Conservation (phyloP, 53 echinoderm and acorn worm species). For the Holothuria scabra region DNA sequence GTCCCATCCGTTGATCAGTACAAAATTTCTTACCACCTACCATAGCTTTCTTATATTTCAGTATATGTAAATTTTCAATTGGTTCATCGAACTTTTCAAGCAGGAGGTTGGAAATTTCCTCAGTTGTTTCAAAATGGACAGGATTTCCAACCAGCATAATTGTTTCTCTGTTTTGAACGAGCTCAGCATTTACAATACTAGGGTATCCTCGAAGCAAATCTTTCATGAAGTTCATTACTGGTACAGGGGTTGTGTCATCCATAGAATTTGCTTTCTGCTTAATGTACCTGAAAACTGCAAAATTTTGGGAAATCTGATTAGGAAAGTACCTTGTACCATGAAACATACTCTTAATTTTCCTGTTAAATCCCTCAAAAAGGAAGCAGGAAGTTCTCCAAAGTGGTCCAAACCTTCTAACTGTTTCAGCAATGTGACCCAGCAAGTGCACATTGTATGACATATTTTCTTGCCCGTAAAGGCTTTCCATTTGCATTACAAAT, state of each 20-base stretch:
- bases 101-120: not conserved
- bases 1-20: not conserved
- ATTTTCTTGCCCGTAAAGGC: conserved; percentile 33
- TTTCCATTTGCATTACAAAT: conserved; percentile 54
- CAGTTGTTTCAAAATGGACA: conserved; percentile 3
- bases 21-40: not conserved
- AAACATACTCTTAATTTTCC: conserved; percentile 44
- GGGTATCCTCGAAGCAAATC: conserved; percentile 30
- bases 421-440: conserved; percentile 54
- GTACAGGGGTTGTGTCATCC: not conserved
- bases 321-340: conserved; percentile 54
- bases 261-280: not conserved
- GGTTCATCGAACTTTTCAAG: not conserved
- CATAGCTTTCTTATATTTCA: not conserved
- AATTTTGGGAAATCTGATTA: conserved; percentile 41
- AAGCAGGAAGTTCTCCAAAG: conserved; percentile 52
- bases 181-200: conserved; percentile 11
- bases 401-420: conserved; percentile 50
- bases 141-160: conserved; percentile 10
- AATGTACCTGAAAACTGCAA: conserved; percentile 16
- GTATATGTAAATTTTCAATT: not conserved
- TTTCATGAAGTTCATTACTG: not conserved
- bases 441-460: conserved; percentile 58
- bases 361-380: conserved; percentile 54
- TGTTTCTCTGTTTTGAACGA: not conserved